These are phyloP conservation scores for Mycalesis mineus DNA, from an alignment of 2,888 invertebrate genomes.

Conservation along the genomic window DNA sequence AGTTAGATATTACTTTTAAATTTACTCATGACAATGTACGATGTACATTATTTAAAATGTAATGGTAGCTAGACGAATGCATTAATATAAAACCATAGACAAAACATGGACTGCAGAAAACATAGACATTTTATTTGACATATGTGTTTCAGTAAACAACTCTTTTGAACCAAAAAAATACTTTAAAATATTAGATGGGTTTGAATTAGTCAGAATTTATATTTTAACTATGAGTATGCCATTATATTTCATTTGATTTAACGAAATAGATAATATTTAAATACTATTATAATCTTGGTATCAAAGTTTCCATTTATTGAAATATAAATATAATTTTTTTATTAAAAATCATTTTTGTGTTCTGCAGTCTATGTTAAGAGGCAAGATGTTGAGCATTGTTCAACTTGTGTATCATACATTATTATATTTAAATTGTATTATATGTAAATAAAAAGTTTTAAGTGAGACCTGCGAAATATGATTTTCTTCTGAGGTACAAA, in stretches of 20 bases:
- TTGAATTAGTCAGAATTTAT: no score
- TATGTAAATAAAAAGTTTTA: conserved; percentile 74
- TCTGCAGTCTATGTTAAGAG: conserved; percentile 18
- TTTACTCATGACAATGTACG: conserved; percentile 58
- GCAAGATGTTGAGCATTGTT: conserved; percentile 42
- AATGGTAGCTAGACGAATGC: conserved; percentile 68
- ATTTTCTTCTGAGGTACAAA: conserved; percentile 78
- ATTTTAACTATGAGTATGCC: no score
- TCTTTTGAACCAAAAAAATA: no score
- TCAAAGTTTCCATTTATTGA: no score
- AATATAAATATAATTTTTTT: no score
- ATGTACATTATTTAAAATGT: conserved; percentile 70
- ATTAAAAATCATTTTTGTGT: neutral
- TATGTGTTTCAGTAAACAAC: no score
- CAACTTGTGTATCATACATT: conserved; percentile 58
- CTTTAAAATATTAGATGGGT: no score
- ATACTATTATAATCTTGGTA: no score
- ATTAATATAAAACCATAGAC: conserved; percentile 42
- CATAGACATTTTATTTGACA: neutral
- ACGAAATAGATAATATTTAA: no score
- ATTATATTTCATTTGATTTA: no score
- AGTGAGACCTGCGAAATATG: conserved; percentile 74
- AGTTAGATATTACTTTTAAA: conserved; percentile 48
- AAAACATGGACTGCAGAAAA: conserved; percentile 17
- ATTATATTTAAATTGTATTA: conserved; percentile 64